Percentiles rank a stretch among this genome's conserved stretches.
Conservation (phyloP, 2,888 invertebrate species). For the Apeira syringaria region DNA sequence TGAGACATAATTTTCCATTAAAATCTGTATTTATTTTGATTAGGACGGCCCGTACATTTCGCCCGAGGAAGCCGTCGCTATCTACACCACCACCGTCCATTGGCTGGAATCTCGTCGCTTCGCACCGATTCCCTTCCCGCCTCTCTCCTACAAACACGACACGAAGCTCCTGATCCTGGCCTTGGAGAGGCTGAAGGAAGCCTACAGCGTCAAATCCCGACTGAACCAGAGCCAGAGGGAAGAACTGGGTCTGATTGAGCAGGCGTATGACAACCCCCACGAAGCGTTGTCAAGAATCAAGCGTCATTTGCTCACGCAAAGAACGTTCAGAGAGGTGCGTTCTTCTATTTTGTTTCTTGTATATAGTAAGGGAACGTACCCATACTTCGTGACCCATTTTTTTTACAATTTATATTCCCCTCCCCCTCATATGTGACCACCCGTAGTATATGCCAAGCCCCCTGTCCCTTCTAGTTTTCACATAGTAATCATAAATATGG, state of each 20-base stretch:
- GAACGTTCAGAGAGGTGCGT: constrained; percentile 97
- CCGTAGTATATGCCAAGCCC: no score
- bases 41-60: constrained; percentile 99
- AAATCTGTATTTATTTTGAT: neutral
- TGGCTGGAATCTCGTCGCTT: constrained; percentile 99
- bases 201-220: constrained; percentile 98
- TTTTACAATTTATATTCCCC: no score
- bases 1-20: no score
- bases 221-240: constrained; percentile 99
- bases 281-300: constrained; percentile 99
- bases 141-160: constrained; percentile 99
- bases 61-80: constrained; percentile 99
- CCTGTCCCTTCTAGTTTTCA: no score
- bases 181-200: constrained; percentile 97
- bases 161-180: constrained; percentile 99
- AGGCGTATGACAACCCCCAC: constrained; percentile 99
- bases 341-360: no score
- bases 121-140: constrained; percentile 99
- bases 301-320: constrained; percentile 98
- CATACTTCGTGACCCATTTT: no score
- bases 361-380: no score
- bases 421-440: no score
- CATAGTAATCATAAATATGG: no score
- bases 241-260: constrained; percentile 98
- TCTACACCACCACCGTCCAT: constrained; percentile 99